phyloP scores from a whole-genome alignment of 2,797 vertebrate genomes.

The Rhodeus uyekii region DNA sequence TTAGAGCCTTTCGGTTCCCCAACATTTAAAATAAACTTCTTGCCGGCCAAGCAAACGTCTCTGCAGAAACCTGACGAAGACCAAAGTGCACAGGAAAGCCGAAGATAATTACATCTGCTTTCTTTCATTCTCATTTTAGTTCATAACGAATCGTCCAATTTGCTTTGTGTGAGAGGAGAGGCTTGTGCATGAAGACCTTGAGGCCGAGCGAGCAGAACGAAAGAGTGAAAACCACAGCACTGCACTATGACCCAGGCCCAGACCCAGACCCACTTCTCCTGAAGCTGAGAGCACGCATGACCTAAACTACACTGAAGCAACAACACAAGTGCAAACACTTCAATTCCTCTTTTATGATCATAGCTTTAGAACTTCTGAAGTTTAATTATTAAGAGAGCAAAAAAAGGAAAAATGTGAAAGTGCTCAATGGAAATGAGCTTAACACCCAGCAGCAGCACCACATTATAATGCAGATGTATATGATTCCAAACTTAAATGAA shows the following conservation, averaged over 20 bases:
- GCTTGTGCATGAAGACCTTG: slow-evolving; percentile 36
- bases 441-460: neutral
- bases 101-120: slow-evolving; percentile 39
- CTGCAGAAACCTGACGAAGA: slow-evolving; percentile 65
- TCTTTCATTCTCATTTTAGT: slow-evolving; percentile 23
- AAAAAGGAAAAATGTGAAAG: neutral
- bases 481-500: neutral
- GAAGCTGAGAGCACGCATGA: neutral
- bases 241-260: slow-evolving; percentile 35
- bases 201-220: slow-evolving; percentile 14
- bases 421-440: neutral
- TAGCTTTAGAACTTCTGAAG: neutral
- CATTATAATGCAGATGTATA: neutral
- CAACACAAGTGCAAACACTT: neutral
- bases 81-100: slow-evolving; percentile 72
- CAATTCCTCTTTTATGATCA: neutral
- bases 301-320: neutral
- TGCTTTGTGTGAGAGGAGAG: slow-evolving; percentile 18
- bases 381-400: neutral
- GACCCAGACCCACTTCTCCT: slow-evolving; percentile 14
- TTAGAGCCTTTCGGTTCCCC: neutral
- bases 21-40: slow-evolving; percentile 46
- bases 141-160: slow-evolving; percentile 29
- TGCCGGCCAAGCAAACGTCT: slow-evolving; percentile 67
- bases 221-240: slow-evolving; percentile 40